These are phyloP conservation scores for Sesamia inferens DNA, from an alignment of 2,888 invertebrate species.

Conservation along the genomic window DNA sequence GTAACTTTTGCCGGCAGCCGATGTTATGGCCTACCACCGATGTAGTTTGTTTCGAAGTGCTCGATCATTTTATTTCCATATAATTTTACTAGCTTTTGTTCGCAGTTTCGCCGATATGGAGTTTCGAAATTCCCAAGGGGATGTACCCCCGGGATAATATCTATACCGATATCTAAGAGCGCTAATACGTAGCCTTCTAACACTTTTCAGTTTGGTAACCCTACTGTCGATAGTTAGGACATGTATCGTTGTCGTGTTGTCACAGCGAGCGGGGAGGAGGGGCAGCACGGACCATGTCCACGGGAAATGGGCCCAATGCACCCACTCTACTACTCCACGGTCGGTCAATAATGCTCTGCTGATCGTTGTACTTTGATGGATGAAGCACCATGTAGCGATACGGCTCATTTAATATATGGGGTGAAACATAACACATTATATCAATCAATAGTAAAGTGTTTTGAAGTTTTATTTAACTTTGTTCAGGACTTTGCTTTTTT, in stretches of 20 bases:
- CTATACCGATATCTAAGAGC: neutral
- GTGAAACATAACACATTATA: neutral
- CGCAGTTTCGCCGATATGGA: neutral
- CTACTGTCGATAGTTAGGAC: constrained; percentile 31
- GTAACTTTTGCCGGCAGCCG: too few species aligned
- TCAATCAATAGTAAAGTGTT: too few species aligned
- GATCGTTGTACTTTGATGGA: constrained; percentile 34
- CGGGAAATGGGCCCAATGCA: constrained; percentile 59
- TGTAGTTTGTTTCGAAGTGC: neutral
- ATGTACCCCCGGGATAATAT: neutral
- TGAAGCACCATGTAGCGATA: constrained; percentile 1
- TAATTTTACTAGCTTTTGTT: neutral
- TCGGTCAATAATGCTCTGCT: constrained; percentile 46
- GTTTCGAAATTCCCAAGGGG: neutral
- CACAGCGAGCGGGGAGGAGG: constrained; percentile 3
- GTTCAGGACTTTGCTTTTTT: neutral
- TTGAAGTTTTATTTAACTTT: neutral
- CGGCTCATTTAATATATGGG: neutral
- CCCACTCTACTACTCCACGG: constrained; percentile 47
- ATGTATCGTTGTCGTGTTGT: constrained; percentile 45
- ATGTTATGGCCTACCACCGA: too few species aligned
- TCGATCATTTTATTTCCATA: neutral
- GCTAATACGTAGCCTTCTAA: neutral
- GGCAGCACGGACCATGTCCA: constrained; percentile 37
- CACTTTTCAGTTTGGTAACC: constrained; percentile 10